phyloP scores from a whole-genome alignment of 92 coral and sea anemone species.

The Epizoanthus fatuus region DNA sequence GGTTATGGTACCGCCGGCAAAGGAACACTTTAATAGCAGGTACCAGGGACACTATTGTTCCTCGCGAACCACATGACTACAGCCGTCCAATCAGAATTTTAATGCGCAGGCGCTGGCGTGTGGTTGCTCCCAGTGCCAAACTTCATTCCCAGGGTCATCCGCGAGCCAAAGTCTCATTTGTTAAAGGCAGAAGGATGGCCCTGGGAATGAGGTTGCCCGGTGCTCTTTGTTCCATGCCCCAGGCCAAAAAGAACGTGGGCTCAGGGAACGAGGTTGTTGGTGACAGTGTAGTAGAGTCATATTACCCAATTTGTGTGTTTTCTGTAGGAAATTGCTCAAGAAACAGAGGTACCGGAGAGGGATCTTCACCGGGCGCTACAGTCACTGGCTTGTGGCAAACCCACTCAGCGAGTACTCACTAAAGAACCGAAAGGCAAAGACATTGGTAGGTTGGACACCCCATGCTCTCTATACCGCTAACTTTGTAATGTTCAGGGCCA shows the following conservation, averaged over 20 bases:
- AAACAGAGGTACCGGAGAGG: constrained; percentile 96
- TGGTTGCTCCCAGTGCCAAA: too few relatives aligned
- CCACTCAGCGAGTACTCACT: constrained; percentile 92
- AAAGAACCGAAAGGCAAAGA: constrained; percentile 98
- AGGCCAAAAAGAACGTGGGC: too few relatives aligned
- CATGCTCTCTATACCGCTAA: background rate
- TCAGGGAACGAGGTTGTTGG: too few relatives aligned
- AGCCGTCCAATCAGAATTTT: too few relatives aligned
- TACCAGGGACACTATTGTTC: background rate
- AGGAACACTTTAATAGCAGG: background rate
- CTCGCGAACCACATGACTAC: background rate
- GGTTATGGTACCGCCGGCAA: background rate
- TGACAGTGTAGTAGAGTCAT: background rate
- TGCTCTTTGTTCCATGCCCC: too few relatives aligned
- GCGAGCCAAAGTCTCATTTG: too few relatives aligned
- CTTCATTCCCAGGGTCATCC: too few relatives aligned
- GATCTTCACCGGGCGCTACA: constrained; percentile 96
- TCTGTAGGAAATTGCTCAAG: constrained; percentile 90
- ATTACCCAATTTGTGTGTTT: background rate
- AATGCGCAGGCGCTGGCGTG: too few relatives aligned
- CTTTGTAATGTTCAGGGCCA: background rate
- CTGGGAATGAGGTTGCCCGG: too few relatives aligned
- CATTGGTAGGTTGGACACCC: constrained; percentile 61
- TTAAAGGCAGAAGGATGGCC: too few relatives aligned
- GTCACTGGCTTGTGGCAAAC: constrained; percentile 97